Conservation (phyloP, 2,797 vertebrate species). For the Epinephelus malabaricus region DNA sequence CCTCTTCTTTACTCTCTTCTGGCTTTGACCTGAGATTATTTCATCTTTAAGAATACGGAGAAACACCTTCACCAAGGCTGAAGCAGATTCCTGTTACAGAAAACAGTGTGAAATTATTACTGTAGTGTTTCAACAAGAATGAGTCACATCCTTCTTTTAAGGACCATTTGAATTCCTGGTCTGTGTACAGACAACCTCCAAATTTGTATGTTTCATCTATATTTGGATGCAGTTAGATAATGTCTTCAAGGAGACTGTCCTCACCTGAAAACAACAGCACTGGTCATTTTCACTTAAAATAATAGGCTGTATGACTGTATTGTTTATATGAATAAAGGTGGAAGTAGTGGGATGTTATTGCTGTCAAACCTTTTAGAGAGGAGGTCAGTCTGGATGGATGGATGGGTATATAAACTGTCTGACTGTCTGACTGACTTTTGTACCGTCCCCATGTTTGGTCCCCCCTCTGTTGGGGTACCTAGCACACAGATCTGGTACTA, state of each 20-base stretch:
- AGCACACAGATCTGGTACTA: too few relatives aligned
- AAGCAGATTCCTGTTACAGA: neutral
- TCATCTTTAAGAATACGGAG: neutral
- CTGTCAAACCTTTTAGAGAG: neutral
- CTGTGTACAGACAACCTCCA: neutral
- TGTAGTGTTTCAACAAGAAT: neutral
- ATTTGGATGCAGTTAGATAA: slow-evolving; percentile 2
- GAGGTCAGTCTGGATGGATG: too few relatives aligned
- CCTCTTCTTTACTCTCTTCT: slow-evolving; percentile 6
- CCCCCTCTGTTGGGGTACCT: too few relatives aligned
- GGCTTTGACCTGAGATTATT: slow-evolving; percentile 3
- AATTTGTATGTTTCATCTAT: neutral
- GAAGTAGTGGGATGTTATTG: neutral
- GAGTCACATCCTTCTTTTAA: slow-evolving; percentile 10
- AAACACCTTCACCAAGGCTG: neutral
- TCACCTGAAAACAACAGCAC: neutral
- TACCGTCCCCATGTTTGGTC: too few relatives aligned
- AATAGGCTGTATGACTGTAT: too few relatives aligned
- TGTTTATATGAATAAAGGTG: too few relatives aligned
- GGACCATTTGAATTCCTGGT: slow-evolving; percentile 2
- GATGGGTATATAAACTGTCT: too few relatives aligned
- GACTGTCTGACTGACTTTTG: too few relatives aligned
- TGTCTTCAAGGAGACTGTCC: neutral
- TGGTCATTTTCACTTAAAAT: neutral
- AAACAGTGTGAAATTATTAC: neutral